Base-by-base conservation (phyloP, 2,888 invertebrate species). In the Venusia cambrica region DNA sequence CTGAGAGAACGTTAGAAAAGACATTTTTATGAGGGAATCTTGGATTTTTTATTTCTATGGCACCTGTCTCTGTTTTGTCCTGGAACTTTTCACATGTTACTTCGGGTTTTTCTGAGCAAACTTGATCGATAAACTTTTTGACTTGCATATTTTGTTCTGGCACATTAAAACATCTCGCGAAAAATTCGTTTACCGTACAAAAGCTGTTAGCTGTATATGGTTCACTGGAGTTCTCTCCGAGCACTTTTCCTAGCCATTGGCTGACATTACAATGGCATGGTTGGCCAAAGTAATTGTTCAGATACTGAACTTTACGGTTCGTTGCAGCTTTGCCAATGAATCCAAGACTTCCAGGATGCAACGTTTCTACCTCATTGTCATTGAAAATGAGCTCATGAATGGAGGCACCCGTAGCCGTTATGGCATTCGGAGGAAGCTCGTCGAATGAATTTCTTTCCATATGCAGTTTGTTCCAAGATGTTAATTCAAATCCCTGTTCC, bases 391-490 rank as follows among this genome's bases (percentile, higher is more conserved):
- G 68, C 39, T 89, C 89, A 62, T 93, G 92, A n/a, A 89, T 88
- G 57, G 57, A 85, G 57, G 52, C 78, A 54, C 67, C 79, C 8
- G 74, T 76, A 4, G 84, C 83, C 1, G 75, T 71, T 48, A 92
- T 89, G 3, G 91, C 90, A 39, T 89, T 76, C 1, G 78, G 51
- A 11, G 88, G 87, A 9, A 93, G 66, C 19, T 79, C 76, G 27
- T 89, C 85, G 61, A 94, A 93, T 4, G 89, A 87, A 62, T 93
- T 94, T 53, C 89, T 81, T 48, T 90, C 89, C 54, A 94, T 88
- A 24, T 73, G 68, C 12, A 93, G 78, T 51, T 77, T 88, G 58
- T 90, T 92, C 90, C 92, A 93, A 4, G 90, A 89, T 16, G 89
- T 85, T n/a, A 94, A 69, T 10, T 87, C 84, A 33, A 94, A 89